Conservation (phyloP, 2,113 vertebrate species). For the Actenoides hombroni region DNA sequence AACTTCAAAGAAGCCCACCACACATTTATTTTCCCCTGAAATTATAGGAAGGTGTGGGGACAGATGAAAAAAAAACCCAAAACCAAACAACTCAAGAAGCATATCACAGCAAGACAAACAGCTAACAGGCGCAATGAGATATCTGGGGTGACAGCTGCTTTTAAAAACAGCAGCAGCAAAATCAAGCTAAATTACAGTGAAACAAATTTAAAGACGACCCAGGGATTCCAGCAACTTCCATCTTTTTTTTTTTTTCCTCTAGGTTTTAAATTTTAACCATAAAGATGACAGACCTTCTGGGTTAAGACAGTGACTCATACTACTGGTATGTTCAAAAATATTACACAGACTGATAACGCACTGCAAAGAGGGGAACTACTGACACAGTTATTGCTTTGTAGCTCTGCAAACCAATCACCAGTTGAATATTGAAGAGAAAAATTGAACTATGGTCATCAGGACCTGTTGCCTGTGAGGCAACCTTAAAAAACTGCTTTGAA, state of each 20-base stretch:
- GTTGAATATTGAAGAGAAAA: background rate
- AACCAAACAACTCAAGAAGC: background rate
- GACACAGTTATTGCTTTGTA: background rate
- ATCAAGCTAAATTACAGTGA: background rate
- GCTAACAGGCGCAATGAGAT: background rate
- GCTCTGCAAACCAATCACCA: background rate
- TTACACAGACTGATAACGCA: background rate
- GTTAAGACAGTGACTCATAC: background rate
- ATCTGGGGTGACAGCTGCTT: background rate
- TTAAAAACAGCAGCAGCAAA: background rate
- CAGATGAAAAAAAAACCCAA: background rate
- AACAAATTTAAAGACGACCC: background rate
- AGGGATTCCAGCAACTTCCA: background rate
- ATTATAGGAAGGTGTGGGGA: background rate
- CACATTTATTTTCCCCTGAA: background rate
- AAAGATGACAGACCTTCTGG: background rate
- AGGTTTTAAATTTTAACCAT: background rate
- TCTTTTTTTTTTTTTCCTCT: background rate
- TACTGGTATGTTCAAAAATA: background rate
- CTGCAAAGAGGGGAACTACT: background rate
- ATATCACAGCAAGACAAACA: background rate
- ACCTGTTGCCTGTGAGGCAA: background rate
- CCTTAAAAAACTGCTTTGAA: background rate
- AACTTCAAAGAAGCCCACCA: background rate
- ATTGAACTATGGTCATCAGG: background rate